phyloP scores from a whole-genome alignment of 2,113 vertebrate species.

The Grammomys dolichurus region DNA sequence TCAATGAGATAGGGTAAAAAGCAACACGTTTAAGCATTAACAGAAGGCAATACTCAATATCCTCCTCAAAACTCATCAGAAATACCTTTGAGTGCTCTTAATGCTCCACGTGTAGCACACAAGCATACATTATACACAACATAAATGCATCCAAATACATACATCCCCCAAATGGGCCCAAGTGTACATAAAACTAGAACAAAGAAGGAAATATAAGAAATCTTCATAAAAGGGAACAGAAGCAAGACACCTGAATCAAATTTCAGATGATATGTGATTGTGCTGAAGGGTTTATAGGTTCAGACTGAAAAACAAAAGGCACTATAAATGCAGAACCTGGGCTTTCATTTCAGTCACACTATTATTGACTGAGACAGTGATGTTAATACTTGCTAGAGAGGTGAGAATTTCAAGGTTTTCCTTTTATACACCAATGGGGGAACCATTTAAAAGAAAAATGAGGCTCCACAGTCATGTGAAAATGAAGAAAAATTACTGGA shows the following conservation, averaged over 20 bases:
- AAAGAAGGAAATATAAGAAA: not conserved
- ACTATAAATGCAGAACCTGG: not conserved
- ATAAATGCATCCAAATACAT: not conserved
- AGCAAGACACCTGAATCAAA: not conserved
- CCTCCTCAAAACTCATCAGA: too few relatives aligned
- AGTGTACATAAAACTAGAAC: not conserved
- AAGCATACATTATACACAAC: not conserved
- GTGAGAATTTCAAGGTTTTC: not conserved
- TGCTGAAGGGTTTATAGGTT: not conserved
- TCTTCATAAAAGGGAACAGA: not conserved
- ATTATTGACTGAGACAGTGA: not conserved
- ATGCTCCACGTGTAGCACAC: not conserved
- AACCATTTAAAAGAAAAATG: not conserved
- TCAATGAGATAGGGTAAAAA: not conserved
- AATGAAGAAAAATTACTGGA: not conserved
- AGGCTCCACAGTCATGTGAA: too few relatives aligned
- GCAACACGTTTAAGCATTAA: not conserved
- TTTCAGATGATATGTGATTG: not conserved
- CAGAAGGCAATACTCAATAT: not conserved
- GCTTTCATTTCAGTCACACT: not conserved
- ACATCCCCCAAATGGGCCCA: not conserved
- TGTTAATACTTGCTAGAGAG: not conserved
- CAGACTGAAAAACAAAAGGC: not conserved
- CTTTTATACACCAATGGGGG: not conserved
- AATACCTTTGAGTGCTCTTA: not conserved